phyloP scores from a whole-genome alignment of 2,797 vertebrate genomes.

The Poecilia gillii region DNA sequence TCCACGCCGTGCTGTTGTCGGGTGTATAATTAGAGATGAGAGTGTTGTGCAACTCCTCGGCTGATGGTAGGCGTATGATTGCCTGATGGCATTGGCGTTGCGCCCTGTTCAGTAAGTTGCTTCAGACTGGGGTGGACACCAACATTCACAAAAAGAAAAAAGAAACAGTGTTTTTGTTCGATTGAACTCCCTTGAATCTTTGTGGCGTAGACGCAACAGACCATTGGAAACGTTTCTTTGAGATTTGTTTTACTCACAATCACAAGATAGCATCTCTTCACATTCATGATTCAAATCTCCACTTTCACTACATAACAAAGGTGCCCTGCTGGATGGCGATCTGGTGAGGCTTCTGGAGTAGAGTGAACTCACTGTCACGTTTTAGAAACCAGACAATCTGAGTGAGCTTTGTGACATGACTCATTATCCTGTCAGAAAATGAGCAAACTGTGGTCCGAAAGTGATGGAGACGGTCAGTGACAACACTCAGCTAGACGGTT shows the following conservation, averaged over 20 bases:
- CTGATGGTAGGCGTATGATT: slow-evolving; percentile 78
- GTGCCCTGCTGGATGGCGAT: not conserved
- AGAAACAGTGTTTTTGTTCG: too few species aligned
- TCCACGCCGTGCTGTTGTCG: slow-evolving; percentile 59
- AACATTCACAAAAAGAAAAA: not conserved
- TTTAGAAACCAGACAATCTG: not conserved
- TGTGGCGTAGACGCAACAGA: not conserved
- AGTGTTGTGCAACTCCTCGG: slow-evolving; percentile 78
- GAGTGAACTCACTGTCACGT: not conserved
- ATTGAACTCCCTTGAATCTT: not conserved
- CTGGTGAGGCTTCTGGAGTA: not conserved
- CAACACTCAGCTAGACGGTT: not conserved
- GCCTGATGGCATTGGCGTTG: slow-evolving; percentile 72
- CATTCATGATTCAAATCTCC: not conserved
- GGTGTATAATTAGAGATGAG: slow-evolving; percentile 80
- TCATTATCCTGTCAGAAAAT: not conserved
- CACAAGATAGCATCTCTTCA: not conserved
- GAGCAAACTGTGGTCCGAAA: not conserved
- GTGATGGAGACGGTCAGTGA: not conserved
- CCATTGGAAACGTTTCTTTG: not conserved
- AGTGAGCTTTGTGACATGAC: not conserved
- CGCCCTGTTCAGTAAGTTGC: slow-evolving; percentile 60
- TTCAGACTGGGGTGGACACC: slow-evolving; percentile 37
- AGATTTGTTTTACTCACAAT: not conserved
- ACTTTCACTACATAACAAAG: not conserved